Evolutionary conservation across 2,797 vertebrate genomes (phyloP).

Genomic region (Lates japonicus): DNA sequence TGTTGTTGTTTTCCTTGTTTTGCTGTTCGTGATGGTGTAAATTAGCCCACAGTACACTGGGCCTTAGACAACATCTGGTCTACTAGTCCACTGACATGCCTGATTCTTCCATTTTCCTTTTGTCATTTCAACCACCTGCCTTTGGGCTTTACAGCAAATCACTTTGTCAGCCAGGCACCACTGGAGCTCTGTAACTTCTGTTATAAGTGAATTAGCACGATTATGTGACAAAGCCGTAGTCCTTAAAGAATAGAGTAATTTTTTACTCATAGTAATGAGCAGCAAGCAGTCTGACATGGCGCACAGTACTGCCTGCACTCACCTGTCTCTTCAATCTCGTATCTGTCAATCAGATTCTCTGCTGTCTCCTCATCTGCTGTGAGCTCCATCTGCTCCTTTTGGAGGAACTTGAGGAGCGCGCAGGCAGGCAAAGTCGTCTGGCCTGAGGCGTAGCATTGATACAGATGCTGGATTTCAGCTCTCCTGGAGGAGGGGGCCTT

Average conservation of each 20-base stretch:
- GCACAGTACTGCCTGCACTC: constrained; percentile 45
- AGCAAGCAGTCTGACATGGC: constrained; percentile 16
- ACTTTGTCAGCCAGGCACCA: constrained; percentile 38
- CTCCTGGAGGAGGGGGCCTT: constrained; percentile 65
- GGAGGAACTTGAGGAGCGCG: constrained; percentile 85
- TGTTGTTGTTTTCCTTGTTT: constrained; percentile 20
- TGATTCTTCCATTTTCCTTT: constrained; percentile 43
- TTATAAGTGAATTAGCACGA: constrained; percentile 38
- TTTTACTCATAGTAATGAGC: constrained; percentile 33
- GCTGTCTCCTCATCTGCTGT: constrained; percentile 59
- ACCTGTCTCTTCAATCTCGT: constrained; percentile 90
- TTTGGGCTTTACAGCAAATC: constrained; percentile 32
- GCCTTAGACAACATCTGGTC: constrained; percentile 58
- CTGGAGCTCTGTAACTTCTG: constrained; percentile 36
- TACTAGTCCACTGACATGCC: constrained; percentile 33
- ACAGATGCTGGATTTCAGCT: constrained; percentile 84
- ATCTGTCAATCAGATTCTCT: constrained; percentile 85
- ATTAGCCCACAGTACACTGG: constrained; percentile 13
- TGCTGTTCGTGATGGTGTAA: constrained; percentile 22
- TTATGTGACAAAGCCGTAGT: constrained; percentile 7
- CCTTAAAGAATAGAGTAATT: background rate
- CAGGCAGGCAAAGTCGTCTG: constrained; percentile 62
- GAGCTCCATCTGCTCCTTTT: constrained; percentile 82
- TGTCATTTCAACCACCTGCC: constrained; percentile 38
- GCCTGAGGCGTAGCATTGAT: constrained; percentile 77